Evolutionary conservation across 1,140 invertebrate species (phyloP).

Genomic region (Drosophila mayri): DNA sequence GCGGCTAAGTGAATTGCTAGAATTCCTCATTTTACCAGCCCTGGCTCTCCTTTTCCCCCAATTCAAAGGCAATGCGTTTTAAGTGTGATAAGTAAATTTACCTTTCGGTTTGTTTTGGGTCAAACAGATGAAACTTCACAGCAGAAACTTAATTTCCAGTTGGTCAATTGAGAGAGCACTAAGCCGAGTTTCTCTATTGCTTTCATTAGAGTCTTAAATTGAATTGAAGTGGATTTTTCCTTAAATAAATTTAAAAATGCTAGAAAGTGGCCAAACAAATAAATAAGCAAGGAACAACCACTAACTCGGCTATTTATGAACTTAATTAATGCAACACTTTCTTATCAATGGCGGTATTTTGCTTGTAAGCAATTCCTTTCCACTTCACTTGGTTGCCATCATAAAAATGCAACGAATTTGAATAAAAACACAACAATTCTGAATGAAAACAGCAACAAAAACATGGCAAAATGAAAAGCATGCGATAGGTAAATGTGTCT

Average conservation of each 20-base stretch:
- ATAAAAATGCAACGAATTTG: slow-evolving; percentile 75
- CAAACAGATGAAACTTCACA: slow-evolving; percentile 28
- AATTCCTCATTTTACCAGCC: not conserved
- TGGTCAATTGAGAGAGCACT: slow-evolving; percentile 3
- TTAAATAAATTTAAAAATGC: not conserved
- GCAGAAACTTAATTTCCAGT: slow-evolving; percentile 32
- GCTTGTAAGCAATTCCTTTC: slow-evolving; percentile 59
- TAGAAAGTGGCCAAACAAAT: too few relatives aligned
- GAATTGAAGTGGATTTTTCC: slow-evolving; percentile 6
- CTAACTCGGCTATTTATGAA: slow-evolving; percentile 26
- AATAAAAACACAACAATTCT: slow-evolving; percentile 52
- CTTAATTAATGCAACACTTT: slow-evolving; percentile 50
- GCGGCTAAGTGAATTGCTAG: slow-evolving; percentile 48
- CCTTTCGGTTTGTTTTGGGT: slow-evolving; percentile 31
- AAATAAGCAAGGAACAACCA: not conserved
- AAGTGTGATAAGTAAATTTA: slow-evolving; percentile 60
- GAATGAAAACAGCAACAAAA: slow-evolving; percentile 1
- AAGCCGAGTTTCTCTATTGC: not conserved
- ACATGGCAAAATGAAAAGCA: slow-evolving; percentile 2
- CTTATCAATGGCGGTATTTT: slow-evolving; percentile 53
- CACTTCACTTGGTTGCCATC: slow-evolving; percentile 54
- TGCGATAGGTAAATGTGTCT: slow-evolving; percentile 46
- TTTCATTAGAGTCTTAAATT: not conserved
- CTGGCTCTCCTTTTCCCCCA: not conserved
- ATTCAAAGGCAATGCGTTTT: slow-evolving; percentile 34